Conservation (phyloP, 2,888 invertebrate genomes). For the Lepidocyrtinus sp. region DNA sequence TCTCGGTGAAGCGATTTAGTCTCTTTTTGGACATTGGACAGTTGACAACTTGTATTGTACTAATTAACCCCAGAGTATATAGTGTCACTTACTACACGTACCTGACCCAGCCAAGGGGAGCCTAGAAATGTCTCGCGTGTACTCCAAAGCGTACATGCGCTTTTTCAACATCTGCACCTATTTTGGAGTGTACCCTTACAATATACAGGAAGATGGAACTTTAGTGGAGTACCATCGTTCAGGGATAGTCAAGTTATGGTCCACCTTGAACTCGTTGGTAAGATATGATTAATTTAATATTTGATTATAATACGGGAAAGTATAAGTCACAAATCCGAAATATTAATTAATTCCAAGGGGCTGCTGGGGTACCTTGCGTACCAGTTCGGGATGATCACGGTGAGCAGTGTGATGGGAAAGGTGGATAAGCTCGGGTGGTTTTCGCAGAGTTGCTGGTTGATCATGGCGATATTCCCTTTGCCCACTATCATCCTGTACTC, state of each 20-base stretch:
- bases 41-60: no score
- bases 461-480: constrained; percentile 68
- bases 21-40: no score
- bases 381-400: constrained; percentile 69
- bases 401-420: constrained; percentile 64
- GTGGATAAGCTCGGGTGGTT: constrained; percentile 69
- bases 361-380: constrained; percentile 64
- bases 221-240: constrained; percentile 67
- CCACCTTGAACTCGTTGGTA: constrained; percentile 53
- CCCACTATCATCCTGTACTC: constrained; percentile 66
- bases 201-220: constrained; percentile 68
- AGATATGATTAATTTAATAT: no score
- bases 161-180: constrained; percentile 66
- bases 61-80: no score
- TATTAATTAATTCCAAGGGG: no score
- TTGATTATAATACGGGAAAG: no score
- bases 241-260: constrained; percentile 66
- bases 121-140: constrained; percentile 47
- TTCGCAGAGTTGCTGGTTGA: constrained; percentile 68
- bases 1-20: no score
- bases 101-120: constrained; percentile 1
- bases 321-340: no score
- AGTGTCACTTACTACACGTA: no score
- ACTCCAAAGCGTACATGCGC: constrained; percentile 65
- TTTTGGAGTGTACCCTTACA: constrained; percentile 67